Evolutionary conservation across 2,888 invertebrate species (phyloP).

Genomic region (Dicranocentrus wangi): DNA sequence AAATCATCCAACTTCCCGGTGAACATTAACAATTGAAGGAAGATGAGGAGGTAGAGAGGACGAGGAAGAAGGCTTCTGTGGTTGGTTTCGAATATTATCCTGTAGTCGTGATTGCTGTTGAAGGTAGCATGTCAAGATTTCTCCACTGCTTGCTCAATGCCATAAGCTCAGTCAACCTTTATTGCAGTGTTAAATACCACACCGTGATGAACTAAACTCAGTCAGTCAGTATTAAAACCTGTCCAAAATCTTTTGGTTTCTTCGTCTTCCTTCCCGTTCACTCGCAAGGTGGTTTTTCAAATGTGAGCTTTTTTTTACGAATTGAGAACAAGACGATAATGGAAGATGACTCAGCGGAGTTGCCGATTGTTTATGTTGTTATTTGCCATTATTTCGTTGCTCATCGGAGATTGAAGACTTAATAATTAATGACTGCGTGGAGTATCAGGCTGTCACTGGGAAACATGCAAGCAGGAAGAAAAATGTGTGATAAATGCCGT

Average conservation of each 20-base stretch:
- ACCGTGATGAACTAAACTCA: too few relatives aligned
- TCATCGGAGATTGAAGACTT: constrained; percentile 34
- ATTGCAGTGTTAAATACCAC: too few relatives aligned
- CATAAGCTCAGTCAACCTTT: too few relatives aligned
- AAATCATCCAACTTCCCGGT: too few relatives aligned
- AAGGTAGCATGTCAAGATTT: not conserved
- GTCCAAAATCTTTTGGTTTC: constrained; percentile 31
- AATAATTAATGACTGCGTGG: constrained; percentile 40
- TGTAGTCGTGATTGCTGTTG: constrained; percentile 8
- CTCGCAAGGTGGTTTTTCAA: not conserved
- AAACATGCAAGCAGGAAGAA: not conserved
- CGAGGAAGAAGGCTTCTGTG: not conserved
- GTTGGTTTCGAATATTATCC: not conserved
- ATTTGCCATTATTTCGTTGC: not conserved
- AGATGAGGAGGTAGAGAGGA: too few relatives aligned
- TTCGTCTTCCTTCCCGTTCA: constrained; percentile 18
- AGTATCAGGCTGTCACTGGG: not conserved
- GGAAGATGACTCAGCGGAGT: constrained; percentile 37
- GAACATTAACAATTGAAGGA: too few relatives aligned
- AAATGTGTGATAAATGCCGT: constrained; percentile 17
- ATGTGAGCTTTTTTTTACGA: constrained; percentile 1
- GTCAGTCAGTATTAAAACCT: constrained; percentile 43
- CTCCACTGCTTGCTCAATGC: not conserved
- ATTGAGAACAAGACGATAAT: constrained; percentile 34
- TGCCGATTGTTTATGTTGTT: constrained; percentile 31